A percentile compares a stretch with the other conserved stretches of the same genome.
These are phyloP conservation scores for Tetranychus urticae DNA, from an alignment of 1,140 invertebrate genomes.

Conservation along the genomic window DNA sequence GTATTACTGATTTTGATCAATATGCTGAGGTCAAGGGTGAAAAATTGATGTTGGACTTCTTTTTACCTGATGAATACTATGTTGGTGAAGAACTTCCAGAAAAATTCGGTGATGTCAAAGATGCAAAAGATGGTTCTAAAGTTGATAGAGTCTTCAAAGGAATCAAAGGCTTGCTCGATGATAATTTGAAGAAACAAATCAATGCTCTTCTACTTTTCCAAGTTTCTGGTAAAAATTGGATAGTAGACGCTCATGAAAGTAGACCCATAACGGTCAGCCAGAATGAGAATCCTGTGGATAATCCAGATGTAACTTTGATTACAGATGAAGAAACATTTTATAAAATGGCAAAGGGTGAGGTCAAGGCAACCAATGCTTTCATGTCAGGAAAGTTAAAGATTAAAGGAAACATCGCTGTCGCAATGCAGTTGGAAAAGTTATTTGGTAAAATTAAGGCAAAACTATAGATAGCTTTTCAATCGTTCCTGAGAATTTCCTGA, in stretches of 20 bases:
- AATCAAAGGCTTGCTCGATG: constrained; percentile 1
- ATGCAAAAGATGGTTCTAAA: background rate
- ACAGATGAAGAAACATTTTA: constrained; percentile 40
- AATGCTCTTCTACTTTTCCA: constrained; percentile 8
- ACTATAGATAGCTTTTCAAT: constrained; percentile 7
- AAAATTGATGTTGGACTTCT: constrained; percentile 66
- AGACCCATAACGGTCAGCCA: constrained; percentile 2
- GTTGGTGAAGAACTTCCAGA: background rate
- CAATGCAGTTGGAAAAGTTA: constrained; percentile 85
- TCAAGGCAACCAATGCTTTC: constrained; percentile 72
- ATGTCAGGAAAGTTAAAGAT: constrained; percentile 94
- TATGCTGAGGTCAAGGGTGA: constrained; percentile 58
- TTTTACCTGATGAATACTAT: constrained; percentile 35
- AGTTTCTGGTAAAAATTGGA: constrained; percentile 8
- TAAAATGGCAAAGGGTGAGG: constrained; percentile 26
- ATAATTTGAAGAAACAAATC: constrained; percentile 9
- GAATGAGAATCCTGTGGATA: background rate
- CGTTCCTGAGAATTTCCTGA: no score
- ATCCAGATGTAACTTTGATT: constrained; percentile 38
- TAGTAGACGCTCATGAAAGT: constrained; percentile 3
- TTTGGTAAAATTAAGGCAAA: constrained; percentile 63
- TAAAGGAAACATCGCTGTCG: constrained; percentile 68
- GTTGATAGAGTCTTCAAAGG: constrained; percentile 7
- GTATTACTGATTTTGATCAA: constrained; percentile 56
- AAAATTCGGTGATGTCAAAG: background rate